Conservation (phyloP, 1,140 invertebrate genomes). For the Drosophila melanica region DNA sequence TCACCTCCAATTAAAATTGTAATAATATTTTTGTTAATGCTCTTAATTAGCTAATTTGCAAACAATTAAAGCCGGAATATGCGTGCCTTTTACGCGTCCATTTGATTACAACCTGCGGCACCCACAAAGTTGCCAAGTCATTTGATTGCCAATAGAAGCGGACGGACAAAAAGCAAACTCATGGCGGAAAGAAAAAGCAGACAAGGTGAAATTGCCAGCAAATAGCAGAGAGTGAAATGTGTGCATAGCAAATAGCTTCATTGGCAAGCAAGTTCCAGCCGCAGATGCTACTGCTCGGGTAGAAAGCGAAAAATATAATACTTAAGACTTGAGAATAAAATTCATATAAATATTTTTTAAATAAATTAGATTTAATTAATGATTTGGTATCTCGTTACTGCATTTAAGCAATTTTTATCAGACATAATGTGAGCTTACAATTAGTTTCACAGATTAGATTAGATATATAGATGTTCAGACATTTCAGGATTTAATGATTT, state of each 20-base stretch:
- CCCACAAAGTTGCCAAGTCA: constrained; percentile 64
- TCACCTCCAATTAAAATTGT: constrained; percentile 53
- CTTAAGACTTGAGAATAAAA: too few species aligned
- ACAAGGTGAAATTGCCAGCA: constrained; percentile 45
- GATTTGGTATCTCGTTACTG: too few species aligned
- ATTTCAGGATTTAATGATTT: too few species aligned
- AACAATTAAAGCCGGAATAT: constrained; percentile 65
- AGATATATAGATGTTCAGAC: too few species aligned
- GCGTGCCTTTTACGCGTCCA: constrained; percentile 29
- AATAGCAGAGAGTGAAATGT: constrained; percentile 56
- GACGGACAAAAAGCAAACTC: constrained; percentile 35
- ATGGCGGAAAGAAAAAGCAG: constrained; percentile 31
- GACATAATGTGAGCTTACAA: too few species aligned
- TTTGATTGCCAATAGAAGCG: constrained; percentile 67
- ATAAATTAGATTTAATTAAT: too few species aligned
- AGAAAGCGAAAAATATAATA: neutral
- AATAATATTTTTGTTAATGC: constrained; percentile 52
- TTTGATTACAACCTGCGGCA: constrained; percentile 25
- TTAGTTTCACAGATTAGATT: too few species aligned
- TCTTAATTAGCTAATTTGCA: constrained; percentile 79
- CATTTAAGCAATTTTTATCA: too few species aligned
- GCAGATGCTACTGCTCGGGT: neutral
- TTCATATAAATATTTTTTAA: too few species aligned
- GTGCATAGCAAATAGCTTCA: neutral
- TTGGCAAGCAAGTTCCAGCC: neutral